Percentiles rank a stretch among this genome's conserved stretches.
Conservation (phyloP, 2,113 vertebrate species). For the Nettapus auritus region DNA sequence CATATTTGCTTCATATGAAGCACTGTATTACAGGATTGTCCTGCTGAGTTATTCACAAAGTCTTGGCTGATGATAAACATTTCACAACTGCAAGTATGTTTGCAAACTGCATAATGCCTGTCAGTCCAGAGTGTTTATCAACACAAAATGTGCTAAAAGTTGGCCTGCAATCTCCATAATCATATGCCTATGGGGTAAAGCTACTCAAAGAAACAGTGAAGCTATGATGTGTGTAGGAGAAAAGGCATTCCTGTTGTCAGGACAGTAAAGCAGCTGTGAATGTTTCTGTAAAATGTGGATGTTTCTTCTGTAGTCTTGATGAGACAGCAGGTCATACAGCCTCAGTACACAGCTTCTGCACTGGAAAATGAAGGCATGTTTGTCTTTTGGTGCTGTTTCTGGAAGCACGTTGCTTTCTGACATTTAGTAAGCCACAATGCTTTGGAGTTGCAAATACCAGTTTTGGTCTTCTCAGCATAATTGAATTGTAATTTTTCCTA, state of each 20-base stretch:
- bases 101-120: background rate
- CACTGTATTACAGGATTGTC: background rate
- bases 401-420: background rate
- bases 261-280: background rate
- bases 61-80: background rate
- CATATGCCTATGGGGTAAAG: background rate
- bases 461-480: rapidly evolving
- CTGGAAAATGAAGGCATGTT: background rate
- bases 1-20: background rate
- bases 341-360: background rate
- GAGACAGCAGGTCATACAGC: background rate
- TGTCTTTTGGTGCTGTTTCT: background rate
- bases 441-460: background rate
- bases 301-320: background rate
- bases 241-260: background rate
- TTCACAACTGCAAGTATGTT: background rate
- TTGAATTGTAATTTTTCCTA: background rate
- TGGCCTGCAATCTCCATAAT: background rate
- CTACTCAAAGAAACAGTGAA: background rate
- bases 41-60: conserved; percentile 9
- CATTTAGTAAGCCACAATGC: background rate
- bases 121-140: background rate
- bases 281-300: background rate
- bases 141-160: background rate
- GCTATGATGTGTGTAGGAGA: rapidly evolving